Conservation (phyloP, 1,140 invertebrate species). For the Neoseiulus cucumeris region DNA sequence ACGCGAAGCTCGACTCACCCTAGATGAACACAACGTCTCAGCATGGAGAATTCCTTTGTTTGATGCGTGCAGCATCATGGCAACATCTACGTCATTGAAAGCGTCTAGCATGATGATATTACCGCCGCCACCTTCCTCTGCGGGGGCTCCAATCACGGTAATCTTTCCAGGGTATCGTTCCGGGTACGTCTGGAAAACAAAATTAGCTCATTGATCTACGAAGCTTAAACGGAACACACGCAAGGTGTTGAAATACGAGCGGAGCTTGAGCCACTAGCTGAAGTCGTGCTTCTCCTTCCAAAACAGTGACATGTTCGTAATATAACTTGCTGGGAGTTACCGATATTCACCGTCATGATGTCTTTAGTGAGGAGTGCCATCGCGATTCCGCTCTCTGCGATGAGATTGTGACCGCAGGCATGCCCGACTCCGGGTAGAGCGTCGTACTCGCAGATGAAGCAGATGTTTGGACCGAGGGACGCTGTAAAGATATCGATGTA, state of each 20-base stretch:
- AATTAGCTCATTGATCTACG: background rate
- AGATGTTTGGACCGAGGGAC: background rate
- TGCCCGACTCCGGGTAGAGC: slow-evolving; percentile 30
- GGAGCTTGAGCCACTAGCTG: too few species aligned
- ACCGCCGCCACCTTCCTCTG: slow-evolving; percentile 29
- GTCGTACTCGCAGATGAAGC: slow-evolving; percentile 29
- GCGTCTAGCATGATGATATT: slow-evolving; percentile 27
- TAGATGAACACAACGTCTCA: background rate
- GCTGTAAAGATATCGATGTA: background rate
- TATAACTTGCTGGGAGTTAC: too few species aligned
- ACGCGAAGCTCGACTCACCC: background rate
- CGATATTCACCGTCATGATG: slow-evolving; percentile 20
- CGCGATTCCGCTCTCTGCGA: slow-evolving; percentile 27
- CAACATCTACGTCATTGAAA: slow-evolving; percentile 27
- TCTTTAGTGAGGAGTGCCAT: slow-evolving; percentile 25
- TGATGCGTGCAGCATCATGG: slow-evolving; percentile 27
- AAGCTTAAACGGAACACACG: too few species aligned
- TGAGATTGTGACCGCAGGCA: slow-evolving; percentile 31
- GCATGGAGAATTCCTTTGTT: slow-evolving; percentile 3
- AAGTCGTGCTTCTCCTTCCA: slow-evolving; percentile 18
- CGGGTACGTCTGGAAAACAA: background rate
- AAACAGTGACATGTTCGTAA: slow-evolving; percentile 12
- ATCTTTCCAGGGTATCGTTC: slow-evolving; percentile 15
- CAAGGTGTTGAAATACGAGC: too few species aligned
- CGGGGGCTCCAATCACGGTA: slow-evolving; percentile 28